These are phyloP conservation scores for Megaustenia siamemsis DNA, from an alignment of 2,888 invertebrate genomes.

Conservation along the genomic window DNA sequence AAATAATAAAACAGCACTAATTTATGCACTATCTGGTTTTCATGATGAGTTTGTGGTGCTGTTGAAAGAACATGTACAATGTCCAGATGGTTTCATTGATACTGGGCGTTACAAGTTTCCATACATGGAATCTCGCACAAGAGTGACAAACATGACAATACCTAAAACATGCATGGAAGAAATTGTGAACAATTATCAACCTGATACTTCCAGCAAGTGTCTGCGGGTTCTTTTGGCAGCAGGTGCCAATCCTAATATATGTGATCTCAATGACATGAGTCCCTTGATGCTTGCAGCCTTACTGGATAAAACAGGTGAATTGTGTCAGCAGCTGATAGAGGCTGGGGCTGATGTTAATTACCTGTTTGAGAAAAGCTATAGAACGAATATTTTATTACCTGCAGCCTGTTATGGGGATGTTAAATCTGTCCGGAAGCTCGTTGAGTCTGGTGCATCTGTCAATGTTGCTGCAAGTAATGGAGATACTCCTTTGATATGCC, in stretches of 20 bases:
- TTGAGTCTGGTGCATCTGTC: neutral
- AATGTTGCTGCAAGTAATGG: neutral
- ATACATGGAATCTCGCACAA: too few species aligned
- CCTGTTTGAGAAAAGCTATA: neutral
- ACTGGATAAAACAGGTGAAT: neutral
- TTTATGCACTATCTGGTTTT: neutral
- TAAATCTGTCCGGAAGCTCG: neutral
- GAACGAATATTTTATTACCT: neutral
- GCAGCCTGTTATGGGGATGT: neutral
- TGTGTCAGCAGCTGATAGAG: neutral
- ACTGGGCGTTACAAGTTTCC: too few species aligned
- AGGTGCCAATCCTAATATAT: neutral
- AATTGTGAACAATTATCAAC: neutral
- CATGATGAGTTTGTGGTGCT: neutral
- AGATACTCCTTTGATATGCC: neutral
- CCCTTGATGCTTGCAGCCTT: conserved; percentile 3
- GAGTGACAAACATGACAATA: neutral
- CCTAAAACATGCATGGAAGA: too few species aligned
- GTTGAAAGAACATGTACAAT: too few species aligned
- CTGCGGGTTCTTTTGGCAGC: neutral
- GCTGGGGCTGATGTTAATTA: conserved; percentile 13
- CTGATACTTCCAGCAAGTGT: neutral
- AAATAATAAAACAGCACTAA: conserved; percentile 11
- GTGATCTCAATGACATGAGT: neutral
- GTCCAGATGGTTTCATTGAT: too few species aligned